Evolutionary conservation across 2,797 vertebrate species (phyloP).

Genomic region (Podarcis siculus): DNA sequence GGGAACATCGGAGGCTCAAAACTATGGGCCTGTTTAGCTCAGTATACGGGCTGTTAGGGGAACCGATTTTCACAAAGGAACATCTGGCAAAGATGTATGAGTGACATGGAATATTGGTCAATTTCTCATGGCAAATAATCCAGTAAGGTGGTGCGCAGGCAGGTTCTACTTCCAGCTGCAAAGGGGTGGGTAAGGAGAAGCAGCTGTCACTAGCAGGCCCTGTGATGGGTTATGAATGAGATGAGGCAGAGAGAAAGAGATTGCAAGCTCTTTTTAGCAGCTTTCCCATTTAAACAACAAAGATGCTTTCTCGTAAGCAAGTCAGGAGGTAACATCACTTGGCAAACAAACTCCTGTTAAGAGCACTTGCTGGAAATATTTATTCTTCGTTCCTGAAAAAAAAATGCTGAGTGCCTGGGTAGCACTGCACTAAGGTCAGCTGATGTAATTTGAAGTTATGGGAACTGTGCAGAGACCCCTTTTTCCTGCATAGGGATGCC

Average conservation of each 20-base stretch:
- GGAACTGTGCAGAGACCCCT: neutral
- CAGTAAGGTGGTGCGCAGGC: neutral
- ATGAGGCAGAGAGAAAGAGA: neutral
- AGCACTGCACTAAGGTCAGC: slow-evolving; percentile 27
- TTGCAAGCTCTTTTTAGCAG: slow-evolving; percentile 8
- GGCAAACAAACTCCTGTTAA: slow-evolving; percentile 70
- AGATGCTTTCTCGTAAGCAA: slow-evolving; percentile 57
- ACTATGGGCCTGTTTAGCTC: neutral
- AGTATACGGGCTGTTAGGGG: neutral
- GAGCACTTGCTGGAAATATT: slow-evolving; percentile 74
- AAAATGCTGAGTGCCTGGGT: slow-evolving; percentile 48
- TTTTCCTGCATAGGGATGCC: neutral
- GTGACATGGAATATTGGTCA: neutral
- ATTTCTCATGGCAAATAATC: neutral
- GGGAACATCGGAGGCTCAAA: neutral
- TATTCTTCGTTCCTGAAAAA: slow-evolving; percentile 65
- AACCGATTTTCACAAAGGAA: neutral
- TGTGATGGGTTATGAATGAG: neutral
- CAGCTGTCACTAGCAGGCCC: neutral
- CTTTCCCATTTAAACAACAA: slow-evolving; percentile 62
- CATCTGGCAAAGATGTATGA: neutral
- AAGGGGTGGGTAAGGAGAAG: neutral
- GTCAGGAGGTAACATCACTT: slow-evolving; percentile 59
- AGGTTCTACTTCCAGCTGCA: no score
- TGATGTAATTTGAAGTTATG: slow-evolving; percentile 55